phyloP scores from a whole-genome alignment of 2,888 invertebrate species.

The Synanthedon tipuliformis region DNA sequence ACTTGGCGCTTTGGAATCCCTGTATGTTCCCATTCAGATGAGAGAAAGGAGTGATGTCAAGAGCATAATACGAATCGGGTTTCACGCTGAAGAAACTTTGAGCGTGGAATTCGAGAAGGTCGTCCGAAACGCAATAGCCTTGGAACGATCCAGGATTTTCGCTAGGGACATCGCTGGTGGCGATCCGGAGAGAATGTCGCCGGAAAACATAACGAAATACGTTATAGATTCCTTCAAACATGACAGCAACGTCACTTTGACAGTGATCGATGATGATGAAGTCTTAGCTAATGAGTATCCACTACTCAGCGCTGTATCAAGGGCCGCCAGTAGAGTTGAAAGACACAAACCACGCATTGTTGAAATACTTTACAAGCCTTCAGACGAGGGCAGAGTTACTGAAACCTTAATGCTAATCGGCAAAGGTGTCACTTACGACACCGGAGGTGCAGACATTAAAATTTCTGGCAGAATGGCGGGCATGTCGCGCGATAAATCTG shows the following conservation, averaged over 20 bases:
- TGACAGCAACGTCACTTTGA: conserved; percentile 72
- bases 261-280: conserved; percentile 71
- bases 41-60: conserved; percentile 73
- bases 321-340: conserved; percentile 76
- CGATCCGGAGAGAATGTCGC: conserved; percentile 91
- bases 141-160: conserved; percentile 75
- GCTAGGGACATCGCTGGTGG: conserved; percentile 73
- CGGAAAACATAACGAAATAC: conserved; percentile 82
- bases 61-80: conserved; percentile 73
- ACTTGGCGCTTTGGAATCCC: conserved; percentile 87
- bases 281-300: conserved; percentile 81
- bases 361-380: conserved; percentile 74
- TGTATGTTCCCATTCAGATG: conserved; percentile 86
- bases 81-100: conserved; percentile 69
- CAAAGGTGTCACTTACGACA: conserved; percentile 87
- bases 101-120: conserved; percentile 67
- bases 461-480: conserved; percentile 78
- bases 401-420: conserved; percentile 86
- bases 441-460: conserved; percentile 85
- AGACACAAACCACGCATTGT: conserved; percentile 74
- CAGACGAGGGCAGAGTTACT: conserved; percentile 51
- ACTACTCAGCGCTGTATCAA: conserved; percentile 78
- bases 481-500: conserved; percentile 93
- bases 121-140: conserved; percentile 69
- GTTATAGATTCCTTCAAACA: conserved; percentile 73